Percentiles rank a stretch among this genome's conserved stretches.
Evolutionary conservation across 2,113 vertebrate genomes (phyloP).

Genomic region (Amphilophus citrinellus): DNA sequence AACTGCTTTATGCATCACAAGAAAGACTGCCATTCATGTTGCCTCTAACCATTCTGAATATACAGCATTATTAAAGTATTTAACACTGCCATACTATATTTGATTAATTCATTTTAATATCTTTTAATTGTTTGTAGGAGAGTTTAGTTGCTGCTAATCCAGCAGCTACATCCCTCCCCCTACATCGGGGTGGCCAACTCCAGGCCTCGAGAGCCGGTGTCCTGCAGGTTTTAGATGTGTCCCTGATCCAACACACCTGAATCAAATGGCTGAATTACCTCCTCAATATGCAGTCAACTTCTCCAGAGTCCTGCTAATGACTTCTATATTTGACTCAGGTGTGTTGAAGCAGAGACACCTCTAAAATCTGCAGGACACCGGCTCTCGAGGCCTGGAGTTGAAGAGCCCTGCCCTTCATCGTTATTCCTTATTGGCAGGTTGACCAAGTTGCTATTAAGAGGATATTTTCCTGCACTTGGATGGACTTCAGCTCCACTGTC

Average conservation of each 20-base stretch:
- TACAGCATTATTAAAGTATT: background rate
- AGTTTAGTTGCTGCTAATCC: background rate
- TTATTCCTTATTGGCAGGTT: background rate
- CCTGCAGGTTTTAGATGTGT: too few species aligned
- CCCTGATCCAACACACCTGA: too few species aligned
- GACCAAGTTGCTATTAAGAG: background rate
- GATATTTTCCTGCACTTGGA: background rate
- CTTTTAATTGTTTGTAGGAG: background rate
- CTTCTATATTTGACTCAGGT: too few species aligned
- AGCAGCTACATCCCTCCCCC: background rate
- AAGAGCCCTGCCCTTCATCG: background rate
- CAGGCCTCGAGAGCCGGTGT: too few species aligned
- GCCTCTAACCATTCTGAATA: background rate
- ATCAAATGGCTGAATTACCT: too few species aligned
- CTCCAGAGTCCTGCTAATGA: too few species aligned
- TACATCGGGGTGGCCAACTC: too few species aligned
- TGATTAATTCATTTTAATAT: background rate
- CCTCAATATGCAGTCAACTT: too few species aligned
- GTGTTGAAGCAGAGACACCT: too few species aligned
- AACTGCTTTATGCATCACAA: background rate
- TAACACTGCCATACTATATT: background rate
- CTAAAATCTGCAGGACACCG: too few species aligned
- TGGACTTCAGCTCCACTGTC: too few species aligned
- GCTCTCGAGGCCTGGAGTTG: too few species aligned
- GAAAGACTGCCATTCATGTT: background rate